Conservation (phyloP, 2,888 invertebrate genomes). For the Vanessa cardui region DNA sequence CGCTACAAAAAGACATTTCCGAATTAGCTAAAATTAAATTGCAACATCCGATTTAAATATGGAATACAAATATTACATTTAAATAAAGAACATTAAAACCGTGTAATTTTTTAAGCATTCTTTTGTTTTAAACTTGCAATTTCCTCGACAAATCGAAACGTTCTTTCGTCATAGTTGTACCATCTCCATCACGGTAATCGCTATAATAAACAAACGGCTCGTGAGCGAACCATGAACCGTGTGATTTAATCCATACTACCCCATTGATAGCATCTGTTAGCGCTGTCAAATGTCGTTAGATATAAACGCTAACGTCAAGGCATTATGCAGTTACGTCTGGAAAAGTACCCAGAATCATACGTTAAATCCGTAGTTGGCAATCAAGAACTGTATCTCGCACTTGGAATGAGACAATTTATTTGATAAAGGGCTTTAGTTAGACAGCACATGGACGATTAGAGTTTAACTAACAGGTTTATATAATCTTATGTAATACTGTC, state of each 20-base stretch:
- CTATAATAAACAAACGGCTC: constrained; percentile 61
- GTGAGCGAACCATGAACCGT: constrained; percentile 52
- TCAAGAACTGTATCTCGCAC: constrained; percentile 3
- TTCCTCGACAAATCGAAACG: constrained; percentile 3
- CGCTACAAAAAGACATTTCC: too few relatives aligned
- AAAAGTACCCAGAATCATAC: constrained; percentile 1
- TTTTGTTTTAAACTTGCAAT: not conserved
- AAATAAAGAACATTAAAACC: not conserved
- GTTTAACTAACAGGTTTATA: too few relatives aligned
- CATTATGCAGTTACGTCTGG: constrained; percentile 3
- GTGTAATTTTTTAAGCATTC: not conserved
- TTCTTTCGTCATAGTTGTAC: constrained; percentile 66
- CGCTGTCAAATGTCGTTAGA: constrained; percentile 17
- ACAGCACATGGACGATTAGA: not conserved
- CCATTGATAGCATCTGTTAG: constrained; percentile 27
- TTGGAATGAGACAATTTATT: not conserved
- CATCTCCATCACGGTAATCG: constrained; percentile 68
- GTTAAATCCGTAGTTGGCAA: not conserved
- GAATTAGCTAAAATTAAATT: too few relatives aligned
- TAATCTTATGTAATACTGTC: too few relatives aligned
- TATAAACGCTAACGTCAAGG: constrained; percentile 19
- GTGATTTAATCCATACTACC: constrained; percentile 60
- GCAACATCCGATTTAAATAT: too few relatives aligned
- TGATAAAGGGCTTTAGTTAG: not conserved
- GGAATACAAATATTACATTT: not conserved